phyloP scores from a whole-genome alignment of 2,113 vertebrate species.

The Rallus limicola region DNA sequence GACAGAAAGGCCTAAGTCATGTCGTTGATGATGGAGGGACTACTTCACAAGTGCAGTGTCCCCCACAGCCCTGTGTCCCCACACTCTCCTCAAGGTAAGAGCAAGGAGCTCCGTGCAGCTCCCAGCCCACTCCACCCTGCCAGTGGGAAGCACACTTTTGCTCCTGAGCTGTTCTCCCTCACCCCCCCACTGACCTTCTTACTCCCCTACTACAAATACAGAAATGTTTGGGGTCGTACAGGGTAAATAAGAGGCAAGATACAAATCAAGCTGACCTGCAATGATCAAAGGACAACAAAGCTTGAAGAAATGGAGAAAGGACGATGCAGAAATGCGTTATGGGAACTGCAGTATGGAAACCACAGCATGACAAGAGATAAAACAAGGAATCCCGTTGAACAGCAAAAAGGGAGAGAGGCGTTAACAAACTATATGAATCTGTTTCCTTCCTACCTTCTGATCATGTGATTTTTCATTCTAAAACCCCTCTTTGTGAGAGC shows the following conservation, averaged over 20 bases:
- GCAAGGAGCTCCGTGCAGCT: not conserved
- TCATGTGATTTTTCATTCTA: not conserved
- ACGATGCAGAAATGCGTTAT: not conserved
- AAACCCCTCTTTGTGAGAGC: not conserved
- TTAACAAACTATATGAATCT: not conserved
- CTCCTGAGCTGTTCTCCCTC: not conserved
- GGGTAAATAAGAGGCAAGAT: not conserved
- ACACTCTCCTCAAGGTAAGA: fast-evolving
- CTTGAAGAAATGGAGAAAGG: not conserved
- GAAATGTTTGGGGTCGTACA: not conserved
- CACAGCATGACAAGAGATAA: not conserved
- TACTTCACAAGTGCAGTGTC: not conserved
- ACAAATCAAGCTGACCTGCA: not conserved
- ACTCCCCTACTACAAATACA: not conserved
- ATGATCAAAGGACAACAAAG: not conserved
- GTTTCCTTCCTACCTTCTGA: not conserved
- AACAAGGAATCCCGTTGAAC: not conserved
- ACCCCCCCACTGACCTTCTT: not conserved
- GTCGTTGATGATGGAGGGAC: not conserved
- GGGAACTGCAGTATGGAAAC: not conserved
- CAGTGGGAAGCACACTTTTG: not conserved
- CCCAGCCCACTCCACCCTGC: not conserved
- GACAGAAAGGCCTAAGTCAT: not conserved
- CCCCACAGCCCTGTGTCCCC: not conserved
- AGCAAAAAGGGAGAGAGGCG: not conserved